Evolutionary conservation across 1,140 invertebrate species (phyloP).

Genomic region (Drosophila malerkotliana): DNA sequence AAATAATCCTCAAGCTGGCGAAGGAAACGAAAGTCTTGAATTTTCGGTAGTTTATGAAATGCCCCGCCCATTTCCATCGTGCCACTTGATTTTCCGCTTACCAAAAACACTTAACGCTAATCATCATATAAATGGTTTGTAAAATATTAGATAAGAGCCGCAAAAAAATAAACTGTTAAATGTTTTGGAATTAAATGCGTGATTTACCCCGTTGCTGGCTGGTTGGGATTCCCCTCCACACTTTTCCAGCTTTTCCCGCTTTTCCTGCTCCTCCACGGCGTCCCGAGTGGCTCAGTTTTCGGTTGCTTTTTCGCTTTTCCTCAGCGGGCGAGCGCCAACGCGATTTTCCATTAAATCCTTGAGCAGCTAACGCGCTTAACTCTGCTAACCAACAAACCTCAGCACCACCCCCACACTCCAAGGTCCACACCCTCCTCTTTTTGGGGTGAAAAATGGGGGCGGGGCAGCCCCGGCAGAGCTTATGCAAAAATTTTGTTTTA

Average conservation of each 20-base stretch:
- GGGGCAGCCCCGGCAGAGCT: conserved; percentile 60
- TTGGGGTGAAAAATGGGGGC: background rate
- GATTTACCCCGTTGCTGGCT: conserved; percentile 74
- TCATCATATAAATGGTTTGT: conserved; percentile 83
- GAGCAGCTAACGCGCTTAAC: conserved; percentile 79
- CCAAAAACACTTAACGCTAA: conserved; percentile 67
- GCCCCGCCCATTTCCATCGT: background rate
- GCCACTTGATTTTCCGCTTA: conserved; percentile 2
- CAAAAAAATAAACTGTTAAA: conserved; percentile 74
- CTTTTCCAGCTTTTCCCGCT: background rate
- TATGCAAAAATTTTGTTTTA: conserved; percentile 83
- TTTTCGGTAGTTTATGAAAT: conserved; percentile 13
- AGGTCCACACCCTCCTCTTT: background rate
- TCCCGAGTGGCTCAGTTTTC: conserved; percentile 29
- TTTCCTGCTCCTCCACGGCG: background rate
- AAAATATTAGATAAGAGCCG: conserved; percentile 81
- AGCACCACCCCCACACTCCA: background rate
- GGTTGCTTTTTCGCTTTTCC: conserved; percentile 21
- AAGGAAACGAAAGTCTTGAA: conserved; percentile 14
- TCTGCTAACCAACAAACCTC: conserved; percentile 60
- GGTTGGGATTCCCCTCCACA: conserved; percentile 4
- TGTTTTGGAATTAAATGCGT: conserved; percentile 82
- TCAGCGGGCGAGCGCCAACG: conserved; percentile 51
- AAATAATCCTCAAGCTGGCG: conserved; percentile 21
- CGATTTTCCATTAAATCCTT: conserved; percentile 81